Evolutionary conservation across 2,888 invertebrate species (phyloP).

Genomic region (Dinocampus coccinellae): DNA sequence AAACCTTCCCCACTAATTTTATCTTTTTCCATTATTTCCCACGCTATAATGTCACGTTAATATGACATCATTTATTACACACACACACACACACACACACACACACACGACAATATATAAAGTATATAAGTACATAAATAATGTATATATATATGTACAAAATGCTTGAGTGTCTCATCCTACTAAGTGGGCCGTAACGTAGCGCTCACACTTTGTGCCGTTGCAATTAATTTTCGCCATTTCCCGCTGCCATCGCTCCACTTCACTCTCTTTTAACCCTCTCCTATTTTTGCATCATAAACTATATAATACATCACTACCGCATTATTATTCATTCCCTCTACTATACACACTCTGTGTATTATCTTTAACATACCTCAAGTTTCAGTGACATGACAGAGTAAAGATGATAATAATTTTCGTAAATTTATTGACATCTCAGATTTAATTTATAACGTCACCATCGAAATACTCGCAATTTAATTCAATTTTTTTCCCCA

Average conservation of each 20-base stretch:
- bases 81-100: background rate
- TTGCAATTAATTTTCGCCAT: slow-evolving; percentile 40
- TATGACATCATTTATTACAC: slow-evolving; percentile 22
- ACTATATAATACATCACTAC: background rate
- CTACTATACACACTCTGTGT: background rate
- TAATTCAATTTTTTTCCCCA: too few relatives aligned
- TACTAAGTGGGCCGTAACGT: slow-evolving; percentile 38
- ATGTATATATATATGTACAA: background rate
- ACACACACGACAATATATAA: background rate
- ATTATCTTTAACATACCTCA: too few relatives aligned
- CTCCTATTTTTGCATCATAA: background rate
- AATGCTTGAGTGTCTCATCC: slow-evolving; percentile 32
- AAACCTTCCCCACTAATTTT: too few relatives aligned
- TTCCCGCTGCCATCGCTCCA: background rate
- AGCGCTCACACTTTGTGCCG: slow-evolving; percentile 17
- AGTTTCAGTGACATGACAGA: too few relatives aligned
- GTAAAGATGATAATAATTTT: too few relatives aligned
- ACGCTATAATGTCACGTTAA: slow-evolving; percentile 1
- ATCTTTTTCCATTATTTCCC: background rate
- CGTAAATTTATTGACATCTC: too few relatives aligned
- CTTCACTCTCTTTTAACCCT: background rate
- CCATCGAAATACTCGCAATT: too few relatives aligned
- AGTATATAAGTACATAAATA: background rate
- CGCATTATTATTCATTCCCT: background rate
- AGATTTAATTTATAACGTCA: too few relatives aligned